Evolutionary conservation across 2,888 invertebrate genomes (phyloP).

Genomic region (Microplitis manilae): DNA sequence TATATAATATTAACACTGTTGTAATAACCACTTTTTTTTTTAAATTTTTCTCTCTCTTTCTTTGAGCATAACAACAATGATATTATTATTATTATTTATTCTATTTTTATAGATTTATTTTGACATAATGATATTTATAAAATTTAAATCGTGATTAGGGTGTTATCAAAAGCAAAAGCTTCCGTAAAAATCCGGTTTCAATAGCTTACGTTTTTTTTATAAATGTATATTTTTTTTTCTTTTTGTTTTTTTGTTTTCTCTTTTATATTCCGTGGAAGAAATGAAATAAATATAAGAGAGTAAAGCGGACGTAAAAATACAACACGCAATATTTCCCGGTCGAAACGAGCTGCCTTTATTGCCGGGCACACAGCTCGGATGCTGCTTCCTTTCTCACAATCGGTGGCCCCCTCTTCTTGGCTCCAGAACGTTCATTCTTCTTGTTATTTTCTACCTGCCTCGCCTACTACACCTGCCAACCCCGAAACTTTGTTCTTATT

Average conservation of each 20-base stretch:
- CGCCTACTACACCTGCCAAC: slow-evolving; percentile 41
- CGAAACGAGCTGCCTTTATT: slow-evolving; percentile 39
- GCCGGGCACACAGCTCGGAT: slow-evolving; percentile 58
- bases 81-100: neutral
- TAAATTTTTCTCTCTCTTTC: slow-evolving; percentile 8
- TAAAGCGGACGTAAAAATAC: slow-evolving; percentile 32
- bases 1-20: neutral
- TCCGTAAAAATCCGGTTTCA: slow-evolving; percentile 16
- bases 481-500: slow-evolving; percentile 33
- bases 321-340: slow-evolving; percentile 38
- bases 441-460: slow-evolving; percentile 34
- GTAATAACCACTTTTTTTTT: slow-evolving; percentile 8
- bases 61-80: neutral
- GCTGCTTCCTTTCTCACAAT: slow-evolving; percentile 67
- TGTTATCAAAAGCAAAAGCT: slow-evolving; percentile 27
- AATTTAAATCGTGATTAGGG: neutral
- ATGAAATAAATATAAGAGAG: neutral
- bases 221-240: neutral
- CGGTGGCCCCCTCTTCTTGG: slow-evolving; percentile 52
- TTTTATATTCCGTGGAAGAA: neutral
- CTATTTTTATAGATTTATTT: neutral
- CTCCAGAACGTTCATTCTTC: slow-evolving; percentile 19
- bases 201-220: neutral
- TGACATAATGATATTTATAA: neutral
- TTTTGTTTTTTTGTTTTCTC: neutral